Base-by-base conservation (phyloP, 92 coral and sea anemone genomes). In the Blastomussa wellsi region DNA sequence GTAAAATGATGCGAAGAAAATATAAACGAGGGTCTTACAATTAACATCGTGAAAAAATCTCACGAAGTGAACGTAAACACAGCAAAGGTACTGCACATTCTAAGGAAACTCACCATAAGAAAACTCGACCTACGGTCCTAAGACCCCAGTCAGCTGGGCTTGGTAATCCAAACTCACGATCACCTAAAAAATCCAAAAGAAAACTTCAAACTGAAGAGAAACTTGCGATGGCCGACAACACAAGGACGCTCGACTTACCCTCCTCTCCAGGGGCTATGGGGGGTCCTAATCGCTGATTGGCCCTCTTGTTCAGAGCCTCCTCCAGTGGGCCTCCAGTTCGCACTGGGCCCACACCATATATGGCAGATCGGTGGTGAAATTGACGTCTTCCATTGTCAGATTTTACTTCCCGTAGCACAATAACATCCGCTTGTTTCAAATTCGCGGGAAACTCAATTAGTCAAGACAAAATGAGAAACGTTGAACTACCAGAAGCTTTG, bases 181-280 rank as follows among this genome's bases (percentile, higher is more conserved):
- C 92, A 64, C 85, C 77, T 65, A 78, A 82, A 85, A 76, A 88
- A 86, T 75, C 79, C 33, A 74, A 86, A 91, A 76, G 94, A 94
- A 94, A 94, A 92, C 98, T 90, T 84, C 89, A 88, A 92, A 90
- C 89, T 86, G 78, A 91, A 86, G 91, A 74, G 78, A 87, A 78
- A 84, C 86, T 90, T 77, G 85, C 92, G 98, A 93, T 93, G 95
- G 98, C 94, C 95, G 94, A 94, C 98, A 91, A 89, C 93, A 82
- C 95, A 95, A 88, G 94, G 99, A 96, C 99, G 99, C 99, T 96
- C 98, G 98, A 96, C 95, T 94, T 96, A 91, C 98, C 99, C 99
- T 96, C 99, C 99, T 95, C 98, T 90, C 92, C 94, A 88, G 72
- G 92, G 94, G 80, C 91, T 85, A 85, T 81, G 90, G 98, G 98